phyloP scores from a whole-genome alignment of 2,113 vertebrate genomes.

The Hippoglossus stenolepis region DNA sequence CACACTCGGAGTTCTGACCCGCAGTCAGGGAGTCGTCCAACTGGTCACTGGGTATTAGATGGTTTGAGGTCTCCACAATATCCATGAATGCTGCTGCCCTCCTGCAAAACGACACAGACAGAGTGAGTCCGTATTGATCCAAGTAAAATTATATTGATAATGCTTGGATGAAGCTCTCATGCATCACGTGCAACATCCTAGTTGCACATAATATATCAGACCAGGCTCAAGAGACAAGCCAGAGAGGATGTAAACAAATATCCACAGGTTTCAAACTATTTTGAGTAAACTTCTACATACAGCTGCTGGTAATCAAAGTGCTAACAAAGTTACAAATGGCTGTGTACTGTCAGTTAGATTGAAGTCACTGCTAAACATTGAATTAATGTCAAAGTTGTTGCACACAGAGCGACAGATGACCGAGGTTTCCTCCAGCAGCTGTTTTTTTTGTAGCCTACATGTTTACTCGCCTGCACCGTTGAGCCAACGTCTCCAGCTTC shows the following conservation, averaged over 20 bases:
- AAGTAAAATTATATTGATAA: not conserved
- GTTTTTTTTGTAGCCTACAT: too few species aligned
- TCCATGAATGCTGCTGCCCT: constrained; percentile 98
- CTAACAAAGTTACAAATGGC: too few species aligned
- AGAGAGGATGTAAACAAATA: not conserved
- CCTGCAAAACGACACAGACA: constrained; percentile 77
- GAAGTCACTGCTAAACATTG: not conserved
- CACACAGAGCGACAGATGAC: not conserved
- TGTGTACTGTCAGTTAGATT: not conserved
- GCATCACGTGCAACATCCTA: not conserved
- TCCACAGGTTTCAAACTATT: not conserved
- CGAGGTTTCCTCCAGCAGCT: too few species aligned
- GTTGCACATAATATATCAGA: not conserved
- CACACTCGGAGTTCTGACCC: constrained; percentile 97
- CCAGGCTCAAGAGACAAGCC: not conserved
- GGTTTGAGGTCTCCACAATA: constrained; percentile 99
- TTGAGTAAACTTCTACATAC: too few species aligned
- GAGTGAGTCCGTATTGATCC: not conserved
- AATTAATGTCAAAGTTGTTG: not conserved
- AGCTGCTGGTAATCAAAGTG: too few species aligned
- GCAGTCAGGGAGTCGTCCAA: constrained; percentile 96
- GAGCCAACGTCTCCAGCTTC: not conserved
- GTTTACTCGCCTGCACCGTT: not conserved
- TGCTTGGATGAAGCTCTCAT: not conserved
- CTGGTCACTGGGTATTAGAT: constrained; percentile 99